These are phyloP conservation scores for Zaprionus nigranus DNA, from an alignment of 1,140 invertebrate species.

Conservation along the genomic window DNA sequence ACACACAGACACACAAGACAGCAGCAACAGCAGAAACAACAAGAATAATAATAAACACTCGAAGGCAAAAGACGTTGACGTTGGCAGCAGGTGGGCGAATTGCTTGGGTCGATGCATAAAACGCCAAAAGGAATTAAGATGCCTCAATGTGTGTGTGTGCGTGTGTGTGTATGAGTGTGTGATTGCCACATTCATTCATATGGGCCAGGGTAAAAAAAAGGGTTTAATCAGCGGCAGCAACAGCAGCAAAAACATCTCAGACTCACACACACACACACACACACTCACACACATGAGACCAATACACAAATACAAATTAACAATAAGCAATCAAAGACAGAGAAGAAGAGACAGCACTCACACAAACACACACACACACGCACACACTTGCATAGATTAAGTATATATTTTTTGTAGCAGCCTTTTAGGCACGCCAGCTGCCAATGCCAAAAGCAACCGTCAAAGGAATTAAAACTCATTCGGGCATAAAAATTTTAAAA, in stretches of 20 bases:
- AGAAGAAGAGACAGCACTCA: conserved; percentile 40
- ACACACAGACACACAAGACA: conserved; percentile 29
- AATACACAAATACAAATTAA: conserved; percentile 82
- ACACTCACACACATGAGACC: conserved; percentile 37
- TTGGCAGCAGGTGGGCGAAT: conserved; percentile 50
- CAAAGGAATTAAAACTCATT: conserved; percentile 83
- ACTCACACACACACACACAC: conserved; percentile 37
- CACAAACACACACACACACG: conserved; percentile 32
- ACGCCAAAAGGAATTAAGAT: conserved; percentile 79
- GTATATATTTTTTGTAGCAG: conserved; percentile 47
- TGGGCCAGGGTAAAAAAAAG: conserved; percentile 69
- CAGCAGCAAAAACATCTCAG: conserved; percentile 44
- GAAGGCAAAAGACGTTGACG: conserved; percentile 69
- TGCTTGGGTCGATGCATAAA: conserved; percentile 66
- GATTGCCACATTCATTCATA: conserved; percentile 54
- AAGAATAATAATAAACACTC: conserved; percentile 77
- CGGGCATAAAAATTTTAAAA: conserved; percentile 82
- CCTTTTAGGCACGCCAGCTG: conserved; percentile 77
- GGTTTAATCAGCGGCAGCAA: conserved; percentile 73
- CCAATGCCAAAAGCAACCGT: conserved; percentile 75
- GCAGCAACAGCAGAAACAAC: conserved; percentile 23
- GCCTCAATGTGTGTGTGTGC: conserved; percentile 34
- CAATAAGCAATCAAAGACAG: conserved; percentile 81
- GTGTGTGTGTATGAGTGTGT: conserved; percentile 27
- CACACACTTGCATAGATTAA: not conserved